Base-by-base conservation (phyloP, 35 echinoderm and acorn worm genomes). In the Diadema setosum region DNA sequence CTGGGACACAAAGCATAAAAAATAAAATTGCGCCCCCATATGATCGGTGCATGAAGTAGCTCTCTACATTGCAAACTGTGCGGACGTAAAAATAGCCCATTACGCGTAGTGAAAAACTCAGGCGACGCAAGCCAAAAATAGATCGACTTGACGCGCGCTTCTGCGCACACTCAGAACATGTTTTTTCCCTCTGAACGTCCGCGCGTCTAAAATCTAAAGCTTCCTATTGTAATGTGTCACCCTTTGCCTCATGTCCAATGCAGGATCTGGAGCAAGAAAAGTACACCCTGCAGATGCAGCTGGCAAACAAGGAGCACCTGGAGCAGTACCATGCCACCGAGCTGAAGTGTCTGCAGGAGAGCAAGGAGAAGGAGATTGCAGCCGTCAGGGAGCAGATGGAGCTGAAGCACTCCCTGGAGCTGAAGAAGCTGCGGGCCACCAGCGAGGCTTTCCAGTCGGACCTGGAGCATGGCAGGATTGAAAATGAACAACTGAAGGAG, bases 221-320 rank as follows among this genome's bases (percentile, higher is more conserved):
- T n/a, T n/a, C n/a, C n/a, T n/a, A n/a, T 14, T 39, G 58, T 8
- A 5, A 6, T 20, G 9, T 2, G 26, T n/a, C 17, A 24, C 2
- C 18, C 7, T 69, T 15, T 84, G 8, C n/a, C n/a, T n/a, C n/a
- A n/a, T n/a, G n/a, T n/a, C n/a, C n/a, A n/a, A n/a, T n/a, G 37
- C 35, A 98, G 96, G 81, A 82, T 58, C 83, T 98, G 21, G 96
- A 98, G 46, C 96, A 98, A 63, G 87, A 88, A 7, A 98, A 98
- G 46, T 86, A 98, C 74, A 86, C 45, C 16, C 75, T 98, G 15
- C 81, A 91, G 50, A 58, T 98, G 87, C 85, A 94, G 39, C 85
- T 94, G 58, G 46, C 39, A 34, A 65, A 80, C 11, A 94, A 92
- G 69, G 92, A 98, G 33, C 49, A 91, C 32, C 81, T 94, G 78